Conservation (phyloP, 2,888 invertebrate genomes). For the Leptodirus hochenwartii region DNA sequence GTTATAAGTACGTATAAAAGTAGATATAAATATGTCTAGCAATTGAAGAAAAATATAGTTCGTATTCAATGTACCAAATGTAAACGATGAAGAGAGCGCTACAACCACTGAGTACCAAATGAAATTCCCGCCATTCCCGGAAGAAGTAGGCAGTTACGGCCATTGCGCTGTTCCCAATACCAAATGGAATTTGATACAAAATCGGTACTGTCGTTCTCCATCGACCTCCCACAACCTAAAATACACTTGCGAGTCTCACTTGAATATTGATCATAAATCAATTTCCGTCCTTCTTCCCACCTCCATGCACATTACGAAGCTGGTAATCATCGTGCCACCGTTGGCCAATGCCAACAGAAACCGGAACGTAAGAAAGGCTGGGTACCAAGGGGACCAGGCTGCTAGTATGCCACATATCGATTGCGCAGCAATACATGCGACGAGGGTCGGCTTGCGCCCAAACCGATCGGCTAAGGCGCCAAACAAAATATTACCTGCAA, state of each 20-base stretch:
- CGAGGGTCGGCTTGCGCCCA: slow-evolving; percentile 39
- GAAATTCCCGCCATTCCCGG: slow-evolving; percentile 41
- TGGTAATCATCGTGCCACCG: slow-evolving; percentile 41
- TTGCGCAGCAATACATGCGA: slow-evolving; percentile 36
- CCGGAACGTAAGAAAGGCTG: slow-evolving; percentile 33
- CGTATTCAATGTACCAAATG: slow-evolving; percentile 29
- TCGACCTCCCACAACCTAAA: slow-evolving; percentile 37
- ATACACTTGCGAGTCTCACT: neutral
- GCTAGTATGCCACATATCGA: slow-evolving; percentile 31
- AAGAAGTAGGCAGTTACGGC: slow-evolving; percentile 36
- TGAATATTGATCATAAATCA: neutral
- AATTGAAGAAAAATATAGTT: no score
- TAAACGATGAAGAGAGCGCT: slow-evolving; percentile 32
- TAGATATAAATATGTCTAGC: neutral
- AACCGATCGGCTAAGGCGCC: slow-evolving; percentile 40
- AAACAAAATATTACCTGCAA: slow-evolving; percentile 34
- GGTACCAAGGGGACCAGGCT: slow-evolving; percentile 34
- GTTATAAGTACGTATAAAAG: no score
- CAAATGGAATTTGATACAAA: slow-evolving; percentile 43
- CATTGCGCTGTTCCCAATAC: slow-evolving; percentile 38
- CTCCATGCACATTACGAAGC: no score
- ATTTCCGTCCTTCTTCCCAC: no score
- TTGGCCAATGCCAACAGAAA: slow-evolving; percentile 39
- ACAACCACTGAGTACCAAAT: slow-evolving; percentile 33
- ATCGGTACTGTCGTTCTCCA: slow-evolving; percentile 41